Base-by-base conservation (phyloP, 1,140 invertebrate genomes). In the Drosophila tristis region DNA sequence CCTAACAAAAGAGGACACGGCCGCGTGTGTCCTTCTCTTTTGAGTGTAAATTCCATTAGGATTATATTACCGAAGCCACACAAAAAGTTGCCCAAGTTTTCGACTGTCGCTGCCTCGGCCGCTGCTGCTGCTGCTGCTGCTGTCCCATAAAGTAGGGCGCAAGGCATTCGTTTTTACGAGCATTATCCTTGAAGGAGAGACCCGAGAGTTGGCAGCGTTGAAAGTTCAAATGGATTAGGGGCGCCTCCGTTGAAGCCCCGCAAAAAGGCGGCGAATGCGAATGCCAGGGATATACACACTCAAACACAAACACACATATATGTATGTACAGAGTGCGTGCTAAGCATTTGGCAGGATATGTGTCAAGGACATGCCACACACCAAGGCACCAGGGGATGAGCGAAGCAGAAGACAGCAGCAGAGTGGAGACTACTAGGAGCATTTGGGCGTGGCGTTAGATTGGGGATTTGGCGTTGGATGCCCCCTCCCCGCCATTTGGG, bases 31-130 rank as follows among this genome's bases (percentile, higher is more conserved):
- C 48, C 72, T 57, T 42, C 35, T 39, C 20, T 49, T 87, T 89
- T 74, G 61, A 89, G 79, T 84, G 84, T 84, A 87, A 87, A 87
- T 87, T 87, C 84, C 84, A 87, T 87, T 87, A 87, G 84, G 84
- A 87, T 87, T 87, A 87, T 87, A 84, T 87, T 87, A 87, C 84
- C 57, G 62, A 44, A 31, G 54, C 66, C 45, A 31, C 67, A 63
- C 55, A 56, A 89, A 82, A 89, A 87, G 60, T 74, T 85, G 35
- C 11, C 35, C 35, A 39, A 39, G 35, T 39, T 39, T 39, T 39
- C 35, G 11, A 39, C 35, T 39, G 35, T 61, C 51, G 44, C 20
- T 20, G 20, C 20, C 20, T 0, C 20, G 0, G 20, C 20, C 2
- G 20, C 20, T 61, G 47, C 43, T 11, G 20, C 20, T 2, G 20